These are phyloP conservation scores for Podabrus alpinus DNA, from an alignment of 2,888 invertebrate species.

Conservation along the genomic window DNA sequence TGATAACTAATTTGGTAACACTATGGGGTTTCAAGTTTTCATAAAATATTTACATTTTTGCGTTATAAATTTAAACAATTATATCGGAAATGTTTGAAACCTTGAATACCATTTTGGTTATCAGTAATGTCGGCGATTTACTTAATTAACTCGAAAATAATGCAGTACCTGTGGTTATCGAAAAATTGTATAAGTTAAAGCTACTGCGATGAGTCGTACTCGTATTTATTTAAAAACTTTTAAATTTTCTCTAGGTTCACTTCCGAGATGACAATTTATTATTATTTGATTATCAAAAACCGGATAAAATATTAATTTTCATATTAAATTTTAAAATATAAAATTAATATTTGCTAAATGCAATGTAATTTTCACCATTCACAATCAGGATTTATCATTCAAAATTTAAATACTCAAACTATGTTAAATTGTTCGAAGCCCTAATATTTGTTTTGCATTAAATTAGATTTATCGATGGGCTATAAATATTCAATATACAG, in stretches of 20 bases:
- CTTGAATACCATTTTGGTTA: neutral
- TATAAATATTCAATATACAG: no score
- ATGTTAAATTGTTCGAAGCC: no score
- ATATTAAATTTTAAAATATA: neutral
- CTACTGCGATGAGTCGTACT: neutral
- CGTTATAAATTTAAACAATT: neutral
- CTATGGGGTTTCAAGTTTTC: neutral
- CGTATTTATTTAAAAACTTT: neutral
- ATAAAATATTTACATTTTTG: neutral
- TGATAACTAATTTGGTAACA: slow-evolving; percentile 18
- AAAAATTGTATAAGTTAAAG: slow-evolving; percentile 2
- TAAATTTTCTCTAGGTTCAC: neutral
- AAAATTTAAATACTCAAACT: neutral
- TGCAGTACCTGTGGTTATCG: slow-evolving; percentile 9
- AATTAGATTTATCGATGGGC: no score
- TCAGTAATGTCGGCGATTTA: slow-evolving; percentile 8
- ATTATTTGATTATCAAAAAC: neutral
- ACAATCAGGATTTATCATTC: neutral
- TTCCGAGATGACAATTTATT: neutral
- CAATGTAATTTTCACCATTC: neutral
- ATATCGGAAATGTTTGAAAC: neutral
- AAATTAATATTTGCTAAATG: neutral
- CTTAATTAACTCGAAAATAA: slow-evolving; percentile 13
- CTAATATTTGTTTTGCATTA: no score
- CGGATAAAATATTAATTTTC: neutral